These are phyloP conservation scores for Tringa solitaria DNA, from an alignment of 2,113 vertebrate genomes.

Conservation along the genomic window DNA sequence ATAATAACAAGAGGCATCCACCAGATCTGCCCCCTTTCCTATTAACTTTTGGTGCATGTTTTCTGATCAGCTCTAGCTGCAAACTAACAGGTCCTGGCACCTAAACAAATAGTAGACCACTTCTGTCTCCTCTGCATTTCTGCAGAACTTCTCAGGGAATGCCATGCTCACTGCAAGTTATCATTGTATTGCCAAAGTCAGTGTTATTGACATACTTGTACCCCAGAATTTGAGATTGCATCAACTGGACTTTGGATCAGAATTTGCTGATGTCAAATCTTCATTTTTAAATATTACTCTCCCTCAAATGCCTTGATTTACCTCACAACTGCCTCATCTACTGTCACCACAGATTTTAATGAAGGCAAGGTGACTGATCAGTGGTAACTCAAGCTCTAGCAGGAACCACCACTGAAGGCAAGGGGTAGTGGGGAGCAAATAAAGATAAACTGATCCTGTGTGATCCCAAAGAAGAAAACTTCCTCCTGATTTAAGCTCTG, in stretches of 20 bases:
- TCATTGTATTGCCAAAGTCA: not conserved
- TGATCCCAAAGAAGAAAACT: not conserved
- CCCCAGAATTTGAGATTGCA: not conserved
- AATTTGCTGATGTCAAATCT: not conserved
- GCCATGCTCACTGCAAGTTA: not conserved
- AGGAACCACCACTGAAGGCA: not conserved
- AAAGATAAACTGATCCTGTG: not conserved
- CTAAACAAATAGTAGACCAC: not conserved
- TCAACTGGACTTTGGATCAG: not conserved
- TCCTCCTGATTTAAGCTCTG: not conserved
- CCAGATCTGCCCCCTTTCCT: not conserved
- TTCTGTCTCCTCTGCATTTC: not conserved
- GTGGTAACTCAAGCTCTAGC: not conserved
- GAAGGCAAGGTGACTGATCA: not conserved
- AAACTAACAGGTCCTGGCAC: not conserved
- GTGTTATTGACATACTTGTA: not conserved
- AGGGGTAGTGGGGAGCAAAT: not conserved
- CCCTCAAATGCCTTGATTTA: not conserved
- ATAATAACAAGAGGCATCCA: not conserved
- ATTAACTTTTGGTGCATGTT: not conserved
- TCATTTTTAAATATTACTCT: not conserved
- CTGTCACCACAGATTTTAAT: not conserved
- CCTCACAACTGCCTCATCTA: not conserved
- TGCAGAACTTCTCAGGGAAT: not conserved
- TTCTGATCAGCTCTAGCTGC: not conserved